Conservation (phyloP, 2,888 invertebrate genomes). For the Syrista parreyssii region DNA sequence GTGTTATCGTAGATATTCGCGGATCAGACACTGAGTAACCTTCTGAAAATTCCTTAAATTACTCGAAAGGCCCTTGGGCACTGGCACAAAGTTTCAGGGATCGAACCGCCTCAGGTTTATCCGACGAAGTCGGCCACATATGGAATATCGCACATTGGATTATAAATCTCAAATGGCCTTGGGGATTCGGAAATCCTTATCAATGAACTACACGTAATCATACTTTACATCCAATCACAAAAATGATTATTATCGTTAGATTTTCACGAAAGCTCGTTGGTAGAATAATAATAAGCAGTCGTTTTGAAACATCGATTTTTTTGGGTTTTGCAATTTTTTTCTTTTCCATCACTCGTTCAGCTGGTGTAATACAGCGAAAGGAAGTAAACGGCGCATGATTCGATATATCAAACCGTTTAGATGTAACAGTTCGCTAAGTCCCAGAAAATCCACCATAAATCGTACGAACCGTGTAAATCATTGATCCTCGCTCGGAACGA, state of each 20-base stretch:
- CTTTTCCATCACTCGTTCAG: not conserved
- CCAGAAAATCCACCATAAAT: not conserved
- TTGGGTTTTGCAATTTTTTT: not conserved
- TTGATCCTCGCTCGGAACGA: not conserved
- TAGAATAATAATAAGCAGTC: not conserved
- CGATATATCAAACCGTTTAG: not conserved
- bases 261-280: not conserved
- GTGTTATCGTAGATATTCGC: too few relatives aligned
- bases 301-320: not conserved
- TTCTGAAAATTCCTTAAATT: not conserved
- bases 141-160: not conserved
- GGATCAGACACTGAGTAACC: not conserved
- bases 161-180: not conserved
- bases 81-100: not conserved
- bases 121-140: not conserved
- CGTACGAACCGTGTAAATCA: not conserved
- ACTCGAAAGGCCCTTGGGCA: not conserved
- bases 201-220: not conserved
- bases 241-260: not conserved
- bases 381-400: not conserved
- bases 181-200: not conserved
- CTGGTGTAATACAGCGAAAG: not conserved
- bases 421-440: not conserved
- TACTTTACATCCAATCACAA: not conserved
- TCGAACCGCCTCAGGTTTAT: not conserved